phyloP scores from a whole-genome alignment of 2,797 vertebrate species.

The Oophaga sylvatica region DNA sequence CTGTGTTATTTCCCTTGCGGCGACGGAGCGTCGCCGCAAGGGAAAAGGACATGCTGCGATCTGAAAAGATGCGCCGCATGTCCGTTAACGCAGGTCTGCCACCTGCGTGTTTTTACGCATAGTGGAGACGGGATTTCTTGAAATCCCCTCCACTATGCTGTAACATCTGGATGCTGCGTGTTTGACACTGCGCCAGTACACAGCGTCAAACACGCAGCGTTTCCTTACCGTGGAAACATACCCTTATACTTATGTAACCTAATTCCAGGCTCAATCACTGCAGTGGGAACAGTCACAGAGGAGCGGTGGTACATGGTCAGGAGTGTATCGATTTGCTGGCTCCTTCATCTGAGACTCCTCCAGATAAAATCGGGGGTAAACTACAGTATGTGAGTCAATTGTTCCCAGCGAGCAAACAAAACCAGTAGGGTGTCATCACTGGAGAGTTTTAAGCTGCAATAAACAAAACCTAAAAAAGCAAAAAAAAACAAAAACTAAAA shows the following conservation, averaged over 20 bases:
- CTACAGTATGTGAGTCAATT: constrained; percentile 73
- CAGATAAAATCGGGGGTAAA: constrained; percentile 77
- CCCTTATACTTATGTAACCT: not conserved
- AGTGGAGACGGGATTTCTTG: no score
- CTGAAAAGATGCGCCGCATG: no score
- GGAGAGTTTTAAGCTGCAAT: constrained; percentile 36
- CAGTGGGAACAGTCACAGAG: not conserved
- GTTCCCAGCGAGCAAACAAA: constrained; percentile 75
- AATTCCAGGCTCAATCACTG: not conserved
- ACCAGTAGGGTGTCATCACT: constrained; percentile 71
- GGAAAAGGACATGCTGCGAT: no score
- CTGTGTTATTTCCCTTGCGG: no score
- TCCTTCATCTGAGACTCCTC: constrained; percentile 79
- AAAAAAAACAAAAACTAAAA: constrained; percentile 1
- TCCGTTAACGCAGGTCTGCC: no score
- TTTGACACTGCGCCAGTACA: no score
- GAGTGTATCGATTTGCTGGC: constrained; percentile 80
- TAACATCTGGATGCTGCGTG: no score
- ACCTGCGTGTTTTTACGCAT: no score
- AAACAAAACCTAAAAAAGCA: constrained; percentile 29
- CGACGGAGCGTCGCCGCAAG: no score
- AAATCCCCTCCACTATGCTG: no score
- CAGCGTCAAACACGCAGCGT: no score
- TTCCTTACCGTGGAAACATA: no score
- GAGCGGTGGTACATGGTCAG: constrained; percentile 60